Conservation (phyloP, 1,140 invertebrate species). For the Lucilia sericata region DNA sequence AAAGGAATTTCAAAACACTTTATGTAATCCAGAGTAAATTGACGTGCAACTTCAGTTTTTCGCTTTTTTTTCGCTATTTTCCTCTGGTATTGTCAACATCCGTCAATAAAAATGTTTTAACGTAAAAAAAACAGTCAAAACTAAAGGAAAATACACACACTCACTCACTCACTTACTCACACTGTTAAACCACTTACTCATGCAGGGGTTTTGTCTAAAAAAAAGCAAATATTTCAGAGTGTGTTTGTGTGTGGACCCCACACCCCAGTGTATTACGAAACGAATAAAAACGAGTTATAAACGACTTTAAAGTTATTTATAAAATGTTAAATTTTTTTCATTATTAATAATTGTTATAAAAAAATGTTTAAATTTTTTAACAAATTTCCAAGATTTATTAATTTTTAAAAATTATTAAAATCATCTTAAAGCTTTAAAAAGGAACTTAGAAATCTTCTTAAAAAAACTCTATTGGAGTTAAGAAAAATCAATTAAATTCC, state of each 20-base stretch:
- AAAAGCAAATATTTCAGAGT: too few relatives aligned
- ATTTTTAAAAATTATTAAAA: neutral
- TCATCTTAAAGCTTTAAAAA: neutral
- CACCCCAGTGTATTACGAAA: slow-evolving; percentile 34
- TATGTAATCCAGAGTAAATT: slow-evolving; percentile 27
- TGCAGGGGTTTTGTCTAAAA: neutral
- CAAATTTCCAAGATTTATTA: neutral
- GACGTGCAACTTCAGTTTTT: slow-evolving; percentile 24
- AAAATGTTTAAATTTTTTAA: neutral
- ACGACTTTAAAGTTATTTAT: slow-evolving; percentile 37
- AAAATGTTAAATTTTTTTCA: neutral
- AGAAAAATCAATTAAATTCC: neutral
- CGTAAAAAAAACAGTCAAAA: neutral
- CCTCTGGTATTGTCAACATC: slow-evolving; percentile 14
- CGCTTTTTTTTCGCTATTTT: neutral
- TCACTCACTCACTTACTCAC: neutral
- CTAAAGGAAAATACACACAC: neutral
- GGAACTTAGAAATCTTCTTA: neutral
- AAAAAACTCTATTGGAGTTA: neutral
- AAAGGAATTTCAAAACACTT: slow-evolving; percentile 7
- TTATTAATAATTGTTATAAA: neutral
- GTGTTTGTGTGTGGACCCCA: neutral
- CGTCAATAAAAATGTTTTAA: slow-evolving; percentile 27
- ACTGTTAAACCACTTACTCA: neutral
- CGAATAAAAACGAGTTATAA: slow-evolving; percentile 40